phyloP scores from a whole-genome alignment of 2,797 vertebrate genomes.

The Nyctalus aviator region DNA sequence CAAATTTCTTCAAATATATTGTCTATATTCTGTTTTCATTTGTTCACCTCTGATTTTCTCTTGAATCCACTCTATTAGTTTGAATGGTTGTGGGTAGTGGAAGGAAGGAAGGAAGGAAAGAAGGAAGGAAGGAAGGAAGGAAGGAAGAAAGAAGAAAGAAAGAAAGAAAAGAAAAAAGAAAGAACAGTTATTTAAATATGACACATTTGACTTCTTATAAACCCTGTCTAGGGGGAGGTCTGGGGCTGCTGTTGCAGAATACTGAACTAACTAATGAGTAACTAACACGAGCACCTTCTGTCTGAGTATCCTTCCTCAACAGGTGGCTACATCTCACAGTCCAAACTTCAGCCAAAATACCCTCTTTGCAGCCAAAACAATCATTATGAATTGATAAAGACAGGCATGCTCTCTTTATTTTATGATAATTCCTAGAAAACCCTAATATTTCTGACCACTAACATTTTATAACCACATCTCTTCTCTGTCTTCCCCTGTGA shows the following conservation, averaged over 20 bases:
- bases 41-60: background rate
- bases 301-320: background rate
- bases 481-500: background rate
- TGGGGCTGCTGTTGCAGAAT: background rate
- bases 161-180: background rate
- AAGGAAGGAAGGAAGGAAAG: background rate
- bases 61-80: background rate
- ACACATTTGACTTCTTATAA: background rate
- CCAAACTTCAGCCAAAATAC: background rate
- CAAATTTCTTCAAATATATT: constrained; percentile 18
- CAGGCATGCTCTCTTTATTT: background rate
- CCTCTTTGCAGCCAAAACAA: background rate
- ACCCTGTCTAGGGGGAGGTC: background rate
- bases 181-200: background rate
- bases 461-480: background rate
- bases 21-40: background rate
- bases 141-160: background rate
- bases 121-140: too few relatives aligned
- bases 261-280: background rate
- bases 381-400: background rate
- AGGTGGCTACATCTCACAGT: background rate
- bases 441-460: background rate
- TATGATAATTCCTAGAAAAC: background rate
- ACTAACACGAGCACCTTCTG: background rate
- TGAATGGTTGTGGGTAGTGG: background rate